Base-by-base conservation (phyloP, 2,888 invertebrate genomes). In the Eurytoma californica region DNA sequence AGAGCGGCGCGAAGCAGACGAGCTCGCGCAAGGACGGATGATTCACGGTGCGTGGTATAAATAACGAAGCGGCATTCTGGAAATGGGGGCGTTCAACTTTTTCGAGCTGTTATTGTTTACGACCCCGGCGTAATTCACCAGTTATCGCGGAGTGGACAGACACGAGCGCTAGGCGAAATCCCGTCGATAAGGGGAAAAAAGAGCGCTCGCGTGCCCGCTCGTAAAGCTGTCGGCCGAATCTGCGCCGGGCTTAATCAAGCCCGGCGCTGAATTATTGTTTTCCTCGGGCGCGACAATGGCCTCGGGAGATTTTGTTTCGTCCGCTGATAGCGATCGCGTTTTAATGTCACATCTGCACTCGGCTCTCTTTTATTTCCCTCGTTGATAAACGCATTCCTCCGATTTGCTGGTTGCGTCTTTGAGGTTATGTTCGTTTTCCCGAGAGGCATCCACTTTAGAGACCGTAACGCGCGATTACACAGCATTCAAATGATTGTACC, bases 181-280 rank as follows among this genome's bases (percentile, higher is more conserved):
- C 28, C 60, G 28, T 39, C 47, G 53, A 57, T 73, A 73, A 65
- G 47, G 4, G 51, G 5, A 57, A 70, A 49, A 39, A 18, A 57
- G 20, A 24, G 24, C 24, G 24, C 24, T 65, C 65, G 55, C 65
- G 57, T 20, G 58, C 16, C 3, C 5, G 58, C 28, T 70, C 77
- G 66, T 77, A 77, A 77, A 72, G 65, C 66, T 65, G 70, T 76
- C 70, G 12, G 28, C 30, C 58, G 55, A 57, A 72, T 77, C 65
- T 65, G 12, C 53, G 47, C 47, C 18, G 55, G 53, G 53, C 67
- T 68, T 68, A 76, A 66, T 76, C 63, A 76, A n/a, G 49, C 18
- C 57, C 18, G 63, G 39, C 39, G 39, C 76, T 76, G 61, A 76
- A 76, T 76, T 75, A 75, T 75, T 53, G 75, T 68, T 49, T 39